Base-by-base conservation (phyloP, 2,113 vertebrate genomes). In the Amphiprion percula region DNA sequence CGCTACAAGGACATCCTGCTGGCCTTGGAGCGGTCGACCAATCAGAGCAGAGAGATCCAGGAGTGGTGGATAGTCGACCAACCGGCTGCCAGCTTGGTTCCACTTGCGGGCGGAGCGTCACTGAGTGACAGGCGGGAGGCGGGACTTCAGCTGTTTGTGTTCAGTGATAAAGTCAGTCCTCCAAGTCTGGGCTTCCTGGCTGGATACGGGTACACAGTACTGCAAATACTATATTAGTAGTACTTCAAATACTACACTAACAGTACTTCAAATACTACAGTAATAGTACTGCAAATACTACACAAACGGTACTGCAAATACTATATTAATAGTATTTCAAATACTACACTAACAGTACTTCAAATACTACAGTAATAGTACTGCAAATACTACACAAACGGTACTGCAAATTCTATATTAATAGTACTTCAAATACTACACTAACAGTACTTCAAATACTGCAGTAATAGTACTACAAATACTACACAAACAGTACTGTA, bases 161-260 rank as follows among this genome's bases (percentile, higher is more conserved):
- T 98, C 90, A 98, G 96, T 81, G 97, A 98, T 84, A 98, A 98
- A 97, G 97, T 98, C 88, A 98, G 97, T 74, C 97, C 97, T 52
- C 97, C 97, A 0, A 98, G 97, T 80, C 95, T 98, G 76, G 97
- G 97, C 84, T 98, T 98, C 88, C 93, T 98, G 71, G 97, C 97
- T 55, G 97, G 97, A 85, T 98, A 98, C 15, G 97, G 97, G 97
- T 98, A 95, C 10, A 47, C 4, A 44, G 23, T 16, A 72, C 19
- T 77, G 2, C 4, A 37, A 46, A 39, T 33, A 73, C 44, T 7
- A 7, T 7, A 37, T 1, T 30, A 30, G 39, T 3, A 44, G 23
- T 16, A 72, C 19, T 77, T 2, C 4, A 37, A 46, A 28, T 33
- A 73, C 44, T 7, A 11, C 9, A 2, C 6, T 10, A 37, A 37